These are phyloP conservation scores for Mystacornis crossleyi DNA, from an alignment of 2,113 vertebrate genomes.

Conservation along the genomic window DNA sequence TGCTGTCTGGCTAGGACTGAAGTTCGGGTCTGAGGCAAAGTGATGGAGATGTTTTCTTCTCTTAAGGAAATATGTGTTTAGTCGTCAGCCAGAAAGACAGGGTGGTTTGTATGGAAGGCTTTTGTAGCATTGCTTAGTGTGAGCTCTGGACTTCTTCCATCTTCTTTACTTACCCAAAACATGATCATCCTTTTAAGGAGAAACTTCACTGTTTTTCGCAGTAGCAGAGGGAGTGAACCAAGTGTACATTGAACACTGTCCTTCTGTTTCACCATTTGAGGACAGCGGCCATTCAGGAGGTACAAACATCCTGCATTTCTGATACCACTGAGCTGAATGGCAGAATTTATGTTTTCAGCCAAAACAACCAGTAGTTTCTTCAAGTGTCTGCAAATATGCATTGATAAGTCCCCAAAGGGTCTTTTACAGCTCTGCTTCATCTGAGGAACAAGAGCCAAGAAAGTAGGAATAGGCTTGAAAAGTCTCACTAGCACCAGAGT, in stretches of 20 bases:
- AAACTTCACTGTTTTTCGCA: neutral
- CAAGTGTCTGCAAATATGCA: neutral
- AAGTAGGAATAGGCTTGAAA: neutral
- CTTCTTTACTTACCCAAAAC: neutral
- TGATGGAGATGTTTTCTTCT: slow-evolving; percentile 22
- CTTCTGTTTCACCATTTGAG: neutral
- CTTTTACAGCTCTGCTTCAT: neutral
- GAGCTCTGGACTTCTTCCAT: neutral
- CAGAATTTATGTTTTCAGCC: neutral
- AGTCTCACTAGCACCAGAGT: neutral
- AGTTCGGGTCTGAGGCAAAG: neutral
- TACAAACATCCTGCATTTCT: neutral
- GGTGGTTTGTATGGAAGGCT: neutral
- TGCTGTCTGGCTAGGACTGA: slow-evolving; percentile 38
- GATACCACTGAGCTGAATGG: neutral
- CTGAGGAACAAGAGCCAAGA: neutral
- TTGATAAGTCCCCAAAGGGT: neutral
- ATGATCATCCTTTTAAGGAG: neutral
- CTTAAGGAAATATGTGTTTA: slow-evolving; percentile 4
- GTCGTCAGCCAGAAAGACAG: neutral
- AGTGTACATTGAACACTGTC: neutral
- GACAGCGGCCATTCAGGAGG: neutral
- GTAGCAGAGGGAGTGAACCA: neutral
- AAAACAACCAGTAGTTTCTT: neutral
- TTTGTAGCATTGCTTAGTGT: neutral